Percentiles rank a stretch among this genome's conserved stretches.
Evolutionary conservation across 2,888 invertebrate species (phyloP).

Genomic region (Kryphioiulus occultus): DNA sequence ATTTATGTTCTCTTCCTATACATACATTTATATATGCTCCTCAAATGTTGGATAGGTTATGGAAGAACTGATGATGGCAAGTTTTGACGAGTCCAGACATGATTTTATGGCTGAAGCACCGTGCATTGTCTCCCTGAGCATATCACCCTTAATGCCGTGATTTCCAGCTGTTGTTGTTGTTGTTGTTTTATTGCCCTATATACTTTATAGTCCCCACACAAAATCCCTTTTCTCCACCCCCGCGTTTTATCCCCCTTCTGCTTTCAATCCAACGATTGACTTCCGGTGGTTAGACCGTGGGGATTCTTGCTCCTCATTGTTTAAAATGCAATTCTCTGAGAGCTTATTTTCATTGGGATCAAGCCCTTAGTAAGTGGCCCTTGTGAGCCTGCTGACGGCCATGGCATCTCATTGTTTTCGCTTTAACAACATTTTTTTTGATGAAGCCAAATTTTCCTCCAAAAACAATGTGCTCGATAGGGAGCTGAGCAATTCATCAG

Average conservation of each 20-base stretch:
- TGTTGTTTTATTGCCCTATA: neutral
- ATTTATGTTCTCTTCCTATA: too few species aligned
- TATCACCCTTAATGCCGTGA: neutral
- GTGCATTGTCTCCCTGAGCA: too few species aligned
- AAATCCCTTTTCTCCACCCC: neutral
- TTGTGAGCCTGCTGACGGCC: neutral
- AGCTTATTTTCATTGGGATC: neutral
- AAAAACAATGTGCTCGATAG: neutral
- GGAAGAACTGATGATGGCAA: too few species aligned
- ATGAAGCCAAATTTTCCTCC: neutral
- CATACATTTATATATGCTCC: too few species aligned
- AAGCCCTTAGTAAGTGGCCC: neutral
- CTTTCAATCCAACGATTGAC: neutral
- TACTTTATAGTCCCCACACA: neutral
- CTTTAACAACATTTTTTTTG: neutral
- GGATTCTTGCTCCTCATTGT: conserved; percentile 18
- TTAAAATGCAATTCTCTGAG: neutral
- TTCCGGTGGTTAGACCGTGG: neutral
- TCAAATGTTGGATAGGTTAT: too few species aligned
- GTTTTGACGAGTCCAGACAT: too few species aligned
- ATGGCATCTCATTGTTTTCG: neutral
- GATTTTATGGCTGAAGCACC: too few species aligned
- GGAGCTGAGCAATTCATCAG: too few species aligned
- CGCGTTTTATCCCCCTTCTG: neutral
- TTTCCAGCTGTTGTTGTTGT: neutral